Base-by-base conservation (phyloP, 2,888 invertebrate genomes). In the Pardosa pseudoannulata region DNA sequence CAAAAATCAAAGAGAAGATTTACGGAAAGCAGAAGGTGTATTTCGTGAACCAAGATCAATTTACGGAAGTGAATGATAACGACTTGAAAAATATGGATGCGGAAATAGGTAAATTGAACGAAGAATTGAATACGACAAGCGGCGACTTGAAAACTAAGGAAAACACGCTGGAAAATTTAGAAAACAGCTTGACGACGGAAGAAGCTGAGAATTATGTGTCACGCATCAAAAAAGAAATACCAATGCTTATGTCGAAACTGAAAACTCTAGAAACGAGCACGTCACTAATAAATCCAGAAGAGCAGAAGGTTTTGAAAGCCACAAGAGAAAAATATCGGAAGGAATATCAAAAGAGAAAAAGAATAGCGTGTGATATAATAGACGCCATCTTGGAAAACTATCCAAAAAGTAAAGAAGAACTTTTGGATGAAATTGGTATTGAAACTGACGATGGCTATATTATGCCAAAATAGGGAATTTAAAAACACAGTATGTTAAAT, bases 1-100 rank as follows among this genome's bases (percentile, higher is more conserved):
- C 94, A 0, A 91, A 92, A 91, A 93, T 96, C 41, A 93, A 93
- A 88, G 95, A 95, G 90, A 96, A 96, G 92, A 91, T 93, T 39
- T 96, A 96, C 91, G 96, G 96, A 3, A 97, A 97, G 91, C 96
- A 97, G 91, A 97, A 96, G 92, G 94, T 97, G n/a, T 97, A 96
- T 91, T 96, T 95, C 88, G 93, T 95, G 41, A 92, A 94, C 89
- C 96, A 96, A 92, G 92, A 92, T 62, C 92, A 93, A 28, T 83
- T 88, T 62, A 92, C 91, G 81, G 90, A 91, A 1, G 90, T 90
- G 31, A 91, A 91, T 16, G 91, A 92, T 89, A 91, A 92, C 23
- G 90, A 89, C 29, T 1, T 93, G 23, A 91, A 92, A 91, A 93
- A 93, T 79, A 93, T 95, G 90, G 95, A 95, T 88, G 90, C 91